These are phyloP conservation scores for Bothrops jararaca DNA, from an alignment of 2,113 vertebrate genomes.

Conservation along the genomic window DNA sequence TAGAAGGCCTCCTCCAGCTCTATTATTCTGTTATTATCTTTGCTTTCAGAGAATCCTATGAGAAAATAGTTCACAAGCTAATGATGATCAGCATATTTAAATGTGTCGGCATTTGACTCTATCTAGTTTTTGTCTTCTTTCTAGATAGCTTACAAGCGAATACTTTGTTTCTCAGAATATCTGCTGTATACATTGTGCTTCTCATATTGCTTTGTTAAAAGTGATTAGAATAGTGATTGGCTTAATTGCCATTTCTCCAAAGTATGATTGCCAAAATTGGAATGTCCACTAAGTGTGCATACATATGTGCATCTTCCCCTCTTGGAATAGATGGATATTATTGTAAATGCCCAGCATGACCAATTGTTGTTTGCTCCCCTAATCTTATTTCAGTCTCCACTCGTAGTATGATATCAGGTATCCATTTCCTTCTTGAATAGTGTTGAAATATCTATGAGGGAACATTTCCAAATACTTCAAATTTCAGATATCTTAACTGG, in stretches of 20 bases:
- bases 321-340: neutral
- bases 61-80: neutral
- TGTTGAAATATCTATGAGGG: conserved; percentile 1
- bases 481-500: conserved; percentile 1
- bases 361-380: neutral
- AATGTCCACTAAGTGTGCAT: neutral
- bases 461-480: conserved; percentile 10
- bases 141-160: neutral
- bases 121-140: neutral
- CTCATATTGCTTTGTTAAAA: neutral
- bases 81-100: neutral
- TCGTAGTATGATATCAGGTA: neutral
- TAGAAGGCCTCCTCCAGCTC: no score
- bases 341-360: neutral
- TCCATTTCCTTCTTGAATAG: neutral
- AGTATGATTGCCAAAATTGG: neutral
- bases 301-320: neutral
- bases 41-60: neutral
- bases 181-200: neutral
- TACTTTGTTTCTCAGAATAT: neutral
- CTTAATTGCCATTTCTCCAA: neutral
- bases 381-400: neutral
- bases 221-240: neutral
- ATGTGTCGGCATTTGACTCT: neutral
- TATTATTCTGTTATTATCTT: neutral